Evolutionary conservation across 2,113 vertebrate species (phyloP).

Genomic region (Anser brachyrhynchus): DNA sequence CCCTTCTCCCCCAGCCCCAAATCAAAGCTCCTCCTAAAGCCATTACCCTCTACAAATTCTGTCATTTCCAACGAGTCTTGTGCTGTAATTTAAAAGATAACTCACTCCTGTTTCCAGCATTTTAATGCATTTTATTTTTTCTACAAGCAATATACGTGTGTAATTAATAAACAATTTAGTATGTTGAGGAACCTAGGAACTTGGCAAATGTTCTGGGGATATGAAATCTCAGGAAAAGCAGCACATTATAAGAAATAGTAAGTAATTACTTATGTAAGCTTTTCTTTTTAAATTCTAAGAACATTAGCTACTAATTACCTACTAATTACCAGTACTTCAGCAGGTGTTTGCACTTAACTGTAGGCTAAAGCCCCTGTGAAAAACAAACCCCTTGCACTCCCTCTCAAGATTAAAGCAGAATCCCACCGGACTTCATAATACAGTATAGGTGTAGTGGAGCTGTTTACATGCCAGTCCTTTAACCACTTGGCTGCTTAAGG

Average conservation of each 20-base stretch:
- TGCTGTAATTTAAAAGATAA: constrained; percentile 79
- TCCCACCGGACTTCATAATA: constrained; percentile 76
- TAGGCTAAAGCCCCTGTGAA: constrained; percentile 91
- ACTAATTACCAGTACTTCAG: constrained; percentile 99
- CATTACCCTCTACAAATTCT: constrained; percentile 58
- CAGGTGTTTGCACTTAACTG: constrained; percentile 96
- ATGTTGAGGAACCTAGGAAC: constrained; percentile 94
- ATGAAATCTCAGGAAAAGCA: constrained; percentile 95
- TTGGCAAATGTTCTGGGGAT: constrained; percentile 97
- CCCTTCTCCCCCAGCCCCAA: neutral
- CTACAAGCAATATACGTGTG: constrained; percentile 93
- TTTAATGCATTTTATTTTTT: constrained; percentile 89
- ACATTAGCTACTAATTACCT: constrained; percentile 99
- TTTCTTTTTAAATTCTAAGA: constrained; percentile 98
- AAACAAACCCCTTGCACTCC: constrained; percentile 88
- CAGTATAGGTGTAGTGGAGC: constrained; percentile 51
- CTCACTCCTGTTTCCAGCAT: constrained; percentile 76
- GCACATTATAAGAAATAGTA: constrained; percentile 94
- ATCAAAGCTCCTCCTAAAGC: constrained; percentile 43
- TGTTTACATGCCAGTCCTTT: constrained; percentile 68
- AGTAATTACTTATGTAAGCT: constrained; percentile 97
- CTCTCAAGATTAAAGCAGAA: constrained; percentile 85
- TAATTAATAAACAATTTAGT: constrained; percentile 99
- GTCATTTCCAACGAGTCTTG: constrained; percentile 64
- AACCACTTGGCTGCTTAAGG: constrained; percentile 67